Percentiles rank a stretch among this genome's conserved stretches.
phyloP scores from a whole-genome alignment of 2,797 vertebrate genomes.

The Chromobotia macracanthus region DNA sequence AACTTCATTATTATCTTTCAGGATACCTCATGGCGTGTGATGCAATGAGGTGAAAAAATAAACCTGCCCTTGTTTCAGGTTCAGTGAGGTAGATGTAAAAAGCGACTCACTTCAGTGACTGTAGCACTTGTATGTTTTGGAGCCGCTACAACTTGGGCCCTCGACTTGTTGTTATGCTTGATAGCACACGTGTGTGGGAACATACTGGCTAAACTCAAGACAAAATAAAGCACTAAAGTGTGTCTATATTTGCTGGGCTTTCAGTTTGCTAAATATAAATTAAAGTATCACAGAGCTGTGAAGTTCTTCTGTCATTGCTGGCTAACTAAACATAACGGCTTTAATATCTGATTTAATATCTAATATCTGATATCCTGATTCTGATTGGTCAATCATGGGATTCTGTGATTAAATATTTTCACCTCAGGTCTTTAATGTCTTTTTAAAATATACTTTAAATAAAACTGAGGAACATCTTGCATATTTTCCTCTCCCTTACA shows the following conservation, averaged over 20 bases:
- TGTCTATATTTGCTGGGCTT: background rate
- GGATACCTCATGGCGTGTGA: background rate
- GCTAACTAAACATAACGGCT: too few species aligned
- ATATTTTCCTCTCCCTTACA: background rate
- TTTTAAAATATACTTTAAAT: background rate
- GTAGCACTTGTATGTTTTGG: background rate
- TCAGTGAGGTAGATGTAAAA: conserved; percentile 2
- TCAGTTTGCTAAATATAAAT: too few species aligned
- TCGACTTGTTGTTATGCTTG: background rate
- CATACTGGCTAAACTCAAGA: background rate
- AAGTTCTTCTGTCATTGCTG: background rate
- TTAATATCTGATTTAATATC: too few species aligned
- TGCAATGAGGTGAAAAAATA: conserved; percentile 3
- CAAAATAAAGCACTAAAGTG: background rate
- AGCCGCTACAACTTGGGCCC: background rate
- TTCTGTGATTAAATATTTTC: background rate
- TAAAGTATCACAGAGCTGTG: too few species aligned
- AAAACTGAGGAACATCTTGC: too few species aligned
- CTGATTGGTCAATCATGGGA: background rate
- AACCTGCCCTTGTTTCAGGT: conserved; percentile 1
- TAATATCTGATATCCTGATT: too few species aligned
- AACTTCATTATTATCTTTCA: background rate
- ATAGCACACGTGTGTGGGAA: background rate
- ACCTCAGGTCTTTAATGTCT: background rate
- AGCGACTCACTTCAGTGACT: background rate